Conservation (phyloP, 2,797 vertebrate species). For the Jordanella pulchra region DNA sequence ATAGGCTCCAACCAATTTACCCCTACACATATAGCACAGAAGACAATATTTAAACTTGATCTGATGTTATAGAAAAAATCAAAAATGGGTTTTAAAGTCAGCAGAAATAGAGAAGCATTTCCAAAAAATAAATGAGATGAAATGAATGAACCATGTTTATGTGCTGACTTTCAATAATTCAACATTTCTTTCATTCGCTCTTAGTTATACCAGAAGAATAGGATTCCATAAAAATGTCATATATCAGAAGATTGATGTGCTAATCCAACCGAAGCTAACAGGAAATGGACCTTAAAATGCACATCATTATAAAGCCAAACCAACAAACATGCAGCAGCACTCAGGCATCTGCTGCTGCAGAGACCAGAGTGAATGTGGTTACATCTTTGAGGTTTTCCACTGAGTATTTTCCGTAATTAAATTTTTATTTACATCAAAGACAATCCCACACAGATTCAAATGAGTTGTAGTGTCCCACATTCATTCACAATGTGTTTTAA, state of each 20-base stretch:
- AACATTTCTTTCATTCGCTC: neutral
- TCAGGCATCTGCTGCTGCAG: conserved; percentile 14
- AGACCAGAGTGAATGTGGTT: conserved; percentile 2
- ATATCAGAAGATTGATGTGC: conserved; percentile 33
- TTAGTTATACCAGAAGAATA: neutral
- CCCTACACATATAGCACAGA: neutral
- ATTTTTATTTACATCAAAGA: conserved; percentile 35
- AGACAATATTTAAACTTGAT: neutral
- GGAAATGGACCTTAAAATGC: conserved; percentile 17
- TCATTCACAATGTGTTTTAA: conserved; percentile 4
- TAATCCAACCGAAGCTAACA: conserved; percentile 30
- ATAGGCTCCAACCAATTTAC: neutral
- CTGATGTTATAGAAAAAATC: neutral
- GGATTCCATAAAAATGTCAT: neutral
- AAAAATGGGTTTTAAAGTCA: neutral
- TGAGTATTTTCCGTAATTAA: conserved; percentile 28
- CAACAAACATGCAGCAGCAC: conserved; percentile 11
- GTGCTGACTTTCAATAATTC: conserved; percentile 4
- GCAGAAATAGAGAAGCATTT: neutral
- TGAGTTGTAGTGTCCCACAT: conserved; percentile 4
- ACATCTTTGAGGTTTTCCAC: conserved; percentile 17
- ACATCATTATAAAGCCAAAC: conserved; percentile 18
- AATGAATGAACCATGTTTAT: neutral
- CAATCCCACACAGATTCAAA: conserved; percentile 7
- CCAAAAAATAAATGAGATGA: neutral